Base-by-base conservation (phyloP, 2,888 invertebrate species). In the Cosmia pyralina region DNA sequence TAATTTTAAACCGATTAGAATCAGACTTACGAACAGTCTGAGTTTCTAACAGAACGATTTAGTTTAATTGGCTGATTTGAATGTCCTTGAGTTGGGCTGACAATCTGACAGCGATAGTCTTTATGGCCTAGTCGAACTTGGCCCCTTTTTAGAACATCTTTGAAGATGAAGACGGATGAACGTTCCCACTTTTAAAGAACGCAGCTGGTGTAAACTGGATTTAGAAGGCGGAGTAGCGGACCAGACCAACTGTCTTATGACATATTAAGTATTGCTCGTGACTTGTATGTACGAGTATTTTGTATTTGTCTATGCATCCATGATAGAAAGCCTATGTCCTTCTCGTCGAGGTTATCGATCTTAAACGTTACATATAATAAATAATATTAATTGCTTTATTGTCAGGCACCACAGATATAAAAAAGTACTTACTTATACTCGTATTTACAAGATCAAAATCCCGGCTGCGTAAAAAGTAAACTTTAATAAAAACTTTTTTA, bases 1-100 rank as follows among this genome's bases (percentile, higher is more conserved):
- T 79, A 82, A 75, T 71, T 75, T 59, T 44, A 59, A 59, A 67
- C 62, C 52, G 60, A 77, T 75, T 58, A 73, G 41, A 57, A 60
- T 64, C 57, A 69, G 55, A 68, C 57, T 69, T 69, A n/a, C 34
- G 22, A 69, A 59, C 34, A 55, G 34, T 53, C 17, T 17, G 44
- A 65, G 63, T 75, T 83, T 59, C 15, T 34, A 62, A 59, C 59
- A 57, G 19, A 13, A 34, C 41, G 46, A 58, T 73, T 80, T 66
- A 48, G 4, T 75, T 50, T 64, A 67, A 77, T 67, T 59, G 62
- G 55, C 34, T 28, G 44, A 68, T 71, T 66, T 65, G 44, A 67
- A 69, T 62, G 55, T 60, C 60, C 60, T 46, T 75, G 62, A 57
- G 48, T 48, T 53, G 19, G 52, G n/a, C 28, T 17, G 59, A 53